Percentiles rank a stretch among this genome's conserved stretches.
phyloP scores from a whole-genome alignment of 2,113 vertebrate species.

The Hystrix brachyura region DNA sequence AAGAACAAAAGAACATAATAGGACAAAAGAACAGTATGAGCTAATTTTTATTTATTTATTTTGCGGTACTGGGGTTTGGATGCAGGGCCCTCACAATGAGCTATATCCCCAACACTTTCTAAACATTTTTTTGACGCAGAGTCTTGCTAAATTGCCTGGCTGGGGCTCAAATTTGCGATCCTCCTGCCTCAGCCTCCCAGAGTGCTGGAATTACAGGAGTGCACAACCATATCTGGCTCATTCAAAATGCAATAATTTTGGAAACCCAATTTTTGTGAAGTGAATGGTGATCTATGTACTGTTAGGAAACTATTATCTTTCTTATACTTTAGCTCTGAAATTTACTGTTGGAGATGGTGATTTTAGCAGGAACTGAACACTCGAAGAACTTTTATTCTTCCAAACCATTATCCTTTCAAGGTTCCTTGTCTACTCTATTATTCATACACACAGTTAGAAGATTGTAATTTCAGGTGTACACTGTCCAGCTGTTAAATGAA shows the following conservation, averaged over 20 bases:
- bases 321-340: slow-evolving; percentile 56
- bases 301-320: slow-evolving; percentile 65
- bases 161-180: not conserved
- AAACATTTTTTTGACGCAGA: not conserved
- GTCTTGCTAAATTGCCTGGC: not conserved
- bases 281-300: slow-evolving; percentile 50
- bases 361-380: slow-evolving; percentile 22
- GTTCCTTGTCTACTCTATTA: not conserved
- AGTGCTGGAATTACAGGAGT: not conserved
- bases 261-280: slow-evolving; percentile 58
- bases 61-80: not conserved
- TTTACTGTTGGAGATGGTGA: not conserved
- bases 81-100: not conserved
- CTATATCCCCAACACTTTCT: not conserved
- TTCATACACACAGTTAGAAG: not conserved
- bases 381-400: slow-evolving; percentile 32
- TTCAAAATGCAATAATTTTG: slow-evolving; percentile 53
- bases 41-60: not conserved
- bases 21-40: slow-evolving; percentile 71
- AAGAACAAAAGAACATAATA: slow-evolving; percentile 66
- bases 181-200: not conserved
- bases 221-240: not conserved
- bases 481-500: not conserved
- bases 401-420: not conserved
- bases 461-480: slow-evolving; percentile 27